Evolutionary conservation across 2,113 vertebrate genomes (phyloP), one percentile per base, ranked within the genome.

Genomic region (Leptosomus discolor): DNA sequence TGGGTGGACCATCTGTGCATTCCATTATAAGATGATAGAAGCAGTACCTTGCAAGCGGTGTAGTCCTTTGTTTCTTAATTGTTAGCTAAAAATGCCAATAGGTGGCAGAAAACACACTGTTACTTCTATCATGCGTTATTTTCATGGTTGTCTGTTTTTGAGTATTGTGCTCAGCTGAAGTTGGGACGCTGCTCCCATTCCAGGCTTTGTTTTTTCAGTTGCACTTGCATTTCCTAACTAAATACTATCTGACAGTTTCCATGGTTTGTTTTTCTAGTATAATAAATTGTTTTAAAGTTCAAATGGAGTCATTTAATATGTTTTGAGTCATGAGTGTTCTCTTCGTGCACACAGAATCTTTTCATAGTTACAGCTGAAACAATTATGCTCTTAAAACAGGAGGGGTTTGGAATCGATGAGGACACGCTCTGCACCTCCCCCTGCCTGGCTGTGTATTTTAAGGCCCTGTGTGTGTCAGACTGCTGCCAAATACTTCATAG

Each of bases 181-280:
- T 15, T 90, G 43, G 21, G 77, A n/a, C 82, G 73, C 32, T 82
- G 36, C 39, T 94, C 39, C 77, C 29, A 16, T 90, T 90, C 48
- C 78, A 82, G 69, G 20, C 77, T 95, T 94, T 96, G 91, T 90
- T 96, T 91, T 90, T 96, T 37, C 93, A 91, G 84, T 95, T 97
- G 89, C 36, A 12, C 74, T 94, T 90, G 69, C 61, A n/a, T 96
- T 96, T 80, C 69, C 61, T 32, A 81, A 46, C 61, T 75, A 60
- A 92, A 36, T 87, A 61, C 39, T 86, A 34, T 87, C 51, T 82
- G 61, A 30, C 48, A 88, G 56, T 63, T 87, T 76, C 16, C 69
- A n/a, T 91, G 56, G 51, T 93, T 64, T 86, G n/a, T 92, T 95
- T 94, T 89, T 75, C 43, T 90, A 75, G 46, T 82, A 37, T 32